Evolutionary conservation across 2,888 invertebrate genomes (phyloP).

Genomic region (Mycogona germanica): DNA sequence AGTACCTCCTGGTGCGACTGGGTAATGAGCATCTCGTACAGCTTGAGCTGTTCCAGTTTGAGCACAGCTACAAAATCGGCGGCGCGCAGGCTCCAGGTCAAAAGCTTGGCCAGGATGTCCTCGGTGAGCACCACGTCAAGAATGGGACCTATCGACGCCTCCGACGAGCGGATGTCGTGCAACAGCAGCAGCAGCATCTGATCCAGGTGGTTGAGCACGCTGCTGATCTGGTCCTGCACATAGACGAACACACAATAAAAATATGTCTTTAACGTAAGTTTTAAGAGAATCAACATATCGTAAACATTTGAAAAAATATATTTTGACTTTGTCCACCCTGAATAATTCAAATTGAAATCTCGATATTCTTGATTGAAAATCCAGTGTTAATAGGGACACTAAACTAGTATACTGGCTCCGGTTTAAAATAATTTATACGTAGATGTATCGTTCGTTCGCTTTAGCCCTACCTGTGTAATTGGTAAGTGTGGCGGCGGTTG

Average conservation of each 20-base stretch:
- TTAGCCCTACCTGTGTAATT: too few relatives aligned
- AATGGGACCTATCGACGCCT: slow-evolving; percentile 40
- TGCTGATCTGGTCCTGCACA: slow-evolving; percentile 66
- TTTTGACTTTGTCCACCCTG: too few relatives aligned
- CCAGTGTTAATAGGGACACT: too few relatives aligned
- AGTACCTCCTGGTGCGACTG: slow-evolving; percentile 68
- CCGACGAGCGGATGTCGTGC: slow-evolving; percentile 43
- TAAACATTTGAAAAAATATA: too few relatives aligned
- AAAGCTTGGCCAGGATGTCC: slow-evolving; percentile 71
- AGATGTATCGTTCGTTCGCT: too few relatives aligned
- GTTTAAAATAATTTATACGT: too few relatives aligned
- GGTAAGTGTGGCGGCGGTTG: slow-evolving; percentile 3
- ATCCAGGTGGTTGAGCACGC: slow-evolving; percentile 82
- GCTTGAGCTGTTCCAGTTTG: slow-evolving; percentile 70
- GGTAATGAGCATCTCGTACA: slow-evolving; percentile 71
- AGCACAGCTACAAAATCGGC: slow-evolving; percentile 77
- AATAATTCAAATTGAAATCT: too few relatives aligned
- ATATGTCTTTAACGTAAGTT: too few relatives aligned
- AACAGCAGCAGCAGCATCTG: slow-evolving; percentile 75
- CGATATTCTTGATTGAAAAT: too few relatives aligned
- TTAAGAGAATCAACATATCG: too few relatives aligned
- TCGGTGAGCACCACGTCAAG: slow-evolving; percentile 72
- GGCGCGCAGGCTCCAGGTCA: slow-evolving; percentile 70
- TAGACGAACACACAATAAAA: too few relatives aligned
- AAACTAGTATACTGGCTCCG: too few relatives aligned